These are phyloP conservation scores for Trypoxylon attenuatum DNA, from an alignment of 2,888 invertebrate species.

Conservation along the genomic window DNA sequence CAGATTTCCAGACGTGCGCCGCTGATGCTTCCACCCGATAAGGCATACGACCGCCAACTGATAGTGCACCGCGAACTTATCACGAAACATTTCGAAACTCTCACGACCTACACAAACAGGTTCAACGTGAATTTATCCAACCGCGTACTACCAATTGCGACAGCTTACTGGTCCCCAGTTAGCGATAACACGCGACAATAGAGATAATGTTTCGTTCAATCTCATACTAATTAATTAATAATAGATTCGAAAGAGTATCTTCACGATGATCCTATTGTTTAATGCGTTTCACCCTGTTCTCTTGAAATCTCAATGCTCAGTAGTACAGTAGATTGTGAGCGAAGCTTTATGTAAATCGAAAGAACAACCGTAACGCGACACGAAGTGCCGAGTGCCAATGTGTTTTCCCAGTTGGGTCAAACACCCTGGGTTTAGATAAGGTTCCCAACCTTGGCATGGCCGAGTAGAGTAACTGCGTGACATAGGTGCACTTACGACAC, in stretches of 20 bases:
- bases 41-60: conserved; percentile 5
- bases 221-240: neutral
- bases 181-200: neutral
- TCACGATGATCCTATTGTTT: neutral
- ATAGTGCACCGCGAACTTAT: conserved; percentile 29
- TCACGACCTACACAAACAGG: conserved; percentile 24
- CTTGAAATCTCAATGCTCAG: neutral
- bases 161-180: neutral
- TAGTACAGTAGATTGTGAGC: conserved; percentile 37
- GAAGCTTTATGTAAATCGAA: conserved; percentile 28
- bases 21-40: conserved; percentile 26
- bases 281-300: neutral
- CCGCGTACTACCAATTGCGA: neutral
- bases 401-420: conserved; percentile 67
- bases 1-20: conserved; percentile 27
- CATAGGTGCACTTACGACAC: conserved; percentile 36
- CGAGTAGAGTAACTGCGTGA: conserved; percentile 49
- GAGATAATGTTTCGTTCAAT: neutral
- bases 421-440: conserved; percentile 67
- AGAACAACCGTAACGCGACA: conserved; percentile 23
- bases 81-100: conserved; percentile 39
- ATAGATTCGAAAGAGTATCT: neutral
- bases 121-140: neutral
- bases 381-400: conserved; percentile 54
- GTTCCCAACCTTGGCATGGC: conserved; percentile 65